Conservation (phyloP, 92 coral and sea anemone species). For the Parazoanthus darwini region DNA sequence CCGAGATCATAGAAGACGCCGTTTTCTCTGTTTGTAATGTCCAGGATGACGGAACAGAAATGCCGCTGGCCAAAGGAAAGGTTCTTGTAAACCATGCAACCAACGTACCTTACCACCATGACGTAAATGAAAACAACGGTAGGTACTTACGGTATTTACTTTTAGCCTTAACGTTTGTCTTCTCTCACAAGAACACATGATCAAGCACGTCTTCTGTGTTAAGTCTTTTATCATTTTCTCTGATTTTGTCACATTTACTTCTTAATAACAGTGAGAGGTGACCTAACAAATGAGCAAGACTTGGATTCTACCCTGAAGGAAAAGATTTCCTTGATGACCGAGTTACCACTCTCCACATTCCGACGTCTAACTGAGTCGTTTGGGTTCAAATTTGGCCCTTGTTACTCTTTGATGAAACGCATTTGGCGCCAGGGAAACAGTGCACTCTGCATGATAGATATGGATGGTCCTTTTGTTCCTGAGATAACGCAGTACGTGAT, state of each 20-base stretch:
- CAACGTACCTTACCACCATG: background rate
- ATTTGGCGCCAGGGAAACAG: conserved; percentile 67
- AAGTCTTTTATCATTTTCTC: background rate
- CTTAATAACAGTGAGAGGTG: background rate
- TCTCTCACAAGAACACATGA: background rate
- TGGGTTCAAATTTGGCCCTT: conserved; percentile 82
- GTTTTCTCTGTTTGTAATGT: conserved; percentile 57
- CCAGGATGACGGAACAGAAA: conserved; percentile 63
- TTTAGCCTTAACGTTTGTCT: background rate
- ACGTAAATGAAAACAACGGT: background rate
- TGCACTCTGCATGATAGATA: conserved; percentile 65
- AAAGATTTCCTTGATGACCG: conserved; percentile 50
- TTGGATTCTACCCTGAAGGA: conserved; percentile 42
- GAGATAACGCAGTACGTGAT: conserved; percentile 66
- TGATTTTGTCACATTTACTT: background rate
- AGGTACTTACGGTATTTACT: background rate
- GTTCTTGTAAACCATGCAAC: conserved; percentile 32
- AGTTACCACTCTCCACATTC: conserved; percentile 60
- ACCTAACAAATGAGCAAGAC: background rate
- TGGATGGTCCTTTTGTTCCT: conserved; percentile 36
- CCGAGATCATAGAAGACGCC: conserved; percentile 37
- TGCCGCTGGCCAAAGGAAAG: conserved; percentile 56
- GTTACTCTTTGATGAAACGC: conserved; percentile 66
- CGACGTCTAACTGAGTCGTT: conserved; percentile 51
- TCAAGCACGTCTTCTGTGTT: background rate